phyloP scores from a whole-genome alignment of 2,113 vertebrate genomes.

The Carassius carassius region DNA sequence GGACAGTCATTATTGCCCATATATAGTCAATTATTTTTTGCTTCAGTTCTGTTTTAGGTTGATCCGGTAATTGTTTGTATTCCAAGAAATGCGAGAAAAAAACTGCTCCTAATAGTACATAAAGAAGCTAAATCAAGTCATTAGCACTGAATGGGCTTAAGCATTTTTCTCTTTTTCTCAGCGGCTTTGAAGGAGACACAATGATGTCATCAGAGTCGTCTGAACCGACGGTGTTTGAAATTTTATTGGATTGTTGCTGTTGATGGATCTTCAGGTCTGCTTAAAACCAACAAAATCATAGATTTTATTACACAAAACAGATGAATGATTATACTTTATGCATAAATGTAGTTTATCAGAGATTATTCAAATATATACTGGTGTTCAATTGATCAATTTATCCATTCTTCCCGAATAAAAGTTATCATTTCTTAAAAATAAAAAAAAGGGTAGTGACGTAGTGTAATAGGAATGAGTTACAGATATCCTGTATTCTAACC shows the following conservation, averaged over 20 bases:
- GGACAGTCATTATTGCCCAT: neutral
- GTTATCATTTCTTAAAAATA: too few relatives aligned
- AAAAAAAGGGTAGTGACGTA: too few relatives aligned
- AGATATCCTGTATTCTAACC: too few relatives aligned
- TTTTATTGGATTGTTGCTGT: neutral
- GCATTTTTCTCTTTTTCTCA: slow-evolving; percentile 69
- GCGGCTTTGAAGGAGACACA: slow-evolving; percentile 70
- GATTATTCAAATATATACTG: neutral
- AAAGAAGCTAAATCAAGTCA: slow-evolving; percentile 13
- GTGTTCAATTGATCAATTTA: too few relatives aligned
- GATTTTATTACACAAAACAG: neutral
- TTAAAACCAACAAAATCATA: neutral
- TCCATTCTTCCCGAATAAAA: too few relatives aligned
- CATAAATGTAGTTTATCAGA: neutral
- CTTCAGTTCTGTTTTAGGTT: neutral
- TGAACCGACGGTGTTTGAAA: slow-evolving; percentile 67
- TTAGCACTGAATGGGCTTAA: neutral
- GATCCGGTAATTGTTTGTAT: neutral
- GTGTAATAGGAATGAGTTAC: too few relatives aligned
- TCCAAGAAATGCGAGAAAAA: neutral
- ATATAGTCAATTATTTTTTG: neutral
- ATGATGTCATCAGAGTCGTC: slow-evolving; percentile 87
- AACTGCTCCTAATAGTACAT: neutral
- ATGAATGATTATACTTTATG: neutral
- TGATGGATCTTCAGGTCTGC: neutral